These are phyloP conservation scores for Hemicordylus capensis DNA, from an alignment of 2,113 vertebrate genomes.

Conservation along the genomic window DNA sequence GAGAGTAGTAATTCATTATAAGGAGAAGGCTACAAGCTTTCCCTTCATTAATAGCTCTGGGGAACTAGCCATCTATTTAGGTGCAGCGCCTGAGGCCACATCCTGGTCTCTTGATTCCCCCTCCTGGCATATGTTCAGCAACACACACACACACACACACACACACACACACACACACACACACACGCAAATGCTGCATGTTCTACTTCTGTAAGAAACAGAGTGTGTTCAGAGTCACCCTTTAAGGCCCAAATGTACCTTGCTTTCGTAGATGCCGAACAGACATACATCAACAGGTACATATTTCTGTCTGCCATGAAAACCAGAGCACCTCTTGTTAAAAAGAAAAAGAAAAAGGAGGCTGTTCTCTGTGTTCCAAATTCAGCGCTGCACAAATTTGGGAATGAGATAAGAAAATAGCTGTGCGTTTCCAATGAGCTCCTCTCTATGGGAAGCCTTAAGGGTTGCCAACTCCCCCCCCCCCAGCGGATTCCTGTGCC, in stretches of 20 bases:
- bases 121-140: neutral
- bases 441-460: neutral
- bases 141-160: too few species aligned
- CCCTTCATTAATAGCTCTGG: neutral
- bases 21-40: neutral
- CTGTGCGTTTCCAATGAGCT: too few species aligned
- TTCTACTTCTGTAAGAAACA: neutral
- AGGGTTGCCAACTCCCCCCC: neutral
- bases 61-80: neutral
- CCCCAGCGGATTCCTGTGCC: neutral
- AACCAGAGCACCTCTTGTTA: neutral
- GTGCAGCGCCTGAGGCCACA: neutral
- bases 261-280: neutral
- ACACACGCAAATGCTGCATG: too few species aligned
- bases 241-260: neutral
- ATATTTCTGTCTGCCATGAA: neutral
- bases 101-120: neutral
- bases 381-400: neutral
- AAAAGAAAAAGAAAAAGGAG: neutral
- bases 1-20: neutral
- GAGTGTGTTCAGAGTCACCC: neutral
- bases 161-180: too few species aligned
- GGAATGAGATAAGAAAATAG: too few species aligned
- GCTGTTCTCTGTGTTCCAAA: neutral
- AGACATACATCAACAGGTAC: neutral